phyloP scores from a whole-genome alignment of 2,113 vertebrate species.

The Poeciliopsis turrubarensis region DNA sequence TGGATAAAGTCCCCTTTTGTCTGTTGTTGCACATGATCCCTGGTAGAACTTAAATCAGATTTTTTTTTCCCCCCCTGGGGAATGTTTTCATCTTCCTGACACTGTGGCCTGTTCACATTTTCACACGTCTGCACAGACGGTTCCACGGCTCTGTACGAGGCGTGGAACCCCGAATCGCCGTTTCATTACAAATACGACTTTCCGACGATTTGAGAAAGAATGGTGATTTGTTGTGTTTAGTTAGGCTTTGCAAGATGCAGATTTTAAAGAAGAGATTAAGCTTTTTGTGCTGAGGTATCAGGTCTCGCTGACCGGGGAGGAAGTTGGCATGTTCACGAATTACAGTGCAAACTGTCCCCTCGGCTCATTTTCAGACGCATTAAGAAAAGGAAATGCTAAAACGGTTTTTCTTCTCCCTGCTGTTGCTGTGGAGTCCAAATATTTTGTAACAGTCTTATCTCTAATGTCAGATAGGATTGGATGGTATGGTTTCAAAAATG shows the following conservation, averaged over 20 bases:
- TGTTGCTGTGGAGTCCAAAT: conserved; percentile 31
- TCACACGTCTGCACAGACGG: not conserved
- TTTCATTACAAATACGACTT: not conserved
- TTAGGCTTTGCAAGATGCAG: not conserved
- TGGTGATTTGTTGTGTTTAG: not conserved
- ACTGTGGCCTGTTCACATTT: not conserved
- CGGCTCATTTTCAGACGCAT: conserved; percentile 6
- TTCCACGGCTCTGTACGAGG: not conserved
- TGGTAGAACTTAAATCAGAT: conserved; percentile 1
- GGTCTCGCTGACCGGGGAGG: not conserved
- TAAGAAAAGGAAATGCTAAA: conserved; percentile 5
- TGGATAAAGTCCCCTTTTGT: not conserved
- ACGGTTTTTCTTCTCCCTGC: conserved; percentile 4
- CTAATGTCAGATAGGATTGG: not conserved
- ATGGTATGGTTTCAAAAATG: not conserved
- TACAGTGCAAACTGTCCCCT: conserved; percentile 36
- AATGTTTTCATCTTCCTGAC: not conserved
- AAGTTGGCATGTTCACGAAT: conserved; percentile 33
- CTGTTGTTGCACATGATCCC: conserved; percentile 9
- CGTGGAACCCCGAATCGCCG: not conserved
- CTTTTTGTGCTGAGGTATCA: conserved; percentile 8
- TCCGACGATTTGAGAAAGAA: not conserved
- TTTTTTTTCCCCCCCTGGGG: not conserved
- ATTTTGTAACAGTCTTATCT: conserved; percentile 13
- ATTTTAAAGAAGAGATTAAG: not conserved